Percentiles rank a stretch among this genome's conserved stretches.
Evolutionary conservation across 2,113 vertebrate genomes (phyloP).

Genomic region (Platycercus adscitus): DNA sequence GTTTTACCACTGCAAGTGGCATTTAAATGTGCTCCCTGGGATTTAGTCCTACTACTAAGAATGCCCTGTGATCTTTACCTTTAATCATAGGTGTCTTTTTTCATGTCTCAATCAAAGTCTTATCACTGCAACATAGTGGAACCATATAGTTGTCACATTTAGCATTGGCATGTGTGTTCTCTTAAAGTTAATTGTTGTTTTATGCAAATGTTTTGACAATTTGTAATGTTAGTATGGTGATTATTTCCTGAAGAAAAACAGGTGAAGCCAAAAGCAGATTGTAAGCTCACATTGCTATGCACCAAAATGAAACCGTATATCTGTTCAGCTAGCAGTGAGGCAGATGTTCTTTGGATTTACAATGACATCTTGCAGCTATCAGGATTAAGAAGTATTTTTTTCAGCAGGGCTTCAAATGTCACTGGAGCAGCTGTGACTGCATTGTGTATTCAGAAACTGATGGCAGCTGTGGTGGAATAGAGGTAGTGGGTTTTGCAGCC

Average conservation of each 20-base stretch:
- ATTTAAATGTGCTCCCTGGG: background rate
- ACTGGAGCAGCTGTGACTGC: background rate
- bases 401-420: slow-evolving; percentile 13
- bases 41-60: background rate
- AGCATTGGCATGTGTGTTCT: background rate
- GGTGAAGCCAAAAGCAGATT: slow-evolving; percentile 35
- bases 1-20: background rate
- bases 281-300: slow-evolving; percentile 7
- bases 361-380: background rate
- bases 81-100: background rate
- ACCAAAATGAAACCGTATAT: background rate
- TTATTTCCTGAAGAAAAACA: slow-evolving; percentile 51
- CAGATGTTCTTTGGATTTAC: slow-evolving; percentile 53
- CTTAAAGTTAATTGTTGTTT: background rate
- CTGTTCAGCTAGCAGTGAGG: slow-evolving; percentile 9
- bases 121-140: background rate
- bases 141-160: background rate
- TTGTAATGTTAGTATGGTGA: background rate
- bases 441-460: background rate
- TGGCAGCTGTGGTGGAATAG: background rate
- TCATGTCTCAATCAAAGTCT: background rate
- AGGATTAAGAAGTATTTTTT: slow-evolving; percentile 26
- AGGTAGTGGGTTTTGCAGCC: background rate
- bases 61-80: background rate
- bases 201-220: slow-evolving; percentile 37